Evolutionary conservation across 2,113 vertebrate genomes (phyloP).

Genomic region (Syngnathoides biaculeatus): DNA sequence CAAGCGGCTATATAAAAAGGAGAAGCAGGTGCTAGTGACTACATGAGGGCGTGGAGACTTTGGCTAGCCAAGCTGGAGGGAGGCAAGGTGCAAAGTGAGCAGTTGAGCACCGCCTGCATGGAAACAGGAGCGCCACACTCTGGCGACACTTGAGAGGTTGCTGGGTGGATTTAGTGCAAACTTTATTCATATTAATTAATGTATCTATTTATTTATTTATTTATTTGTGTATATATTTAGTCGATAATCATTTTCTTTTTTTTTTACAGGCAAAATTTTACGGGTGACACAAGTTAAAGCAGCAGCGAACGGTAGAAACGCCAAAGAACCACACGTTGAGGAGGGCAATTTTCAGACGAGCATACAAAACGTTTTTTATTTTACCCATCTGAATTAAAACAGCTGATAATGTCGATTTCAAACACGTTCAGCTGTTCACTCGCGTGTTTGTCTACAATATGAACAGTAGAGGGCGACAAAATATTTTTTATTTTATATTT

Average conservation of each 20-base stretch:
- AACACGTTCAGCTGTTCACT: not conserved
- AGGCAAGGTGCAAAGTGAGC: no score
- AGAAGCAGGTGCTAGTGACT: slow-evolving; percentile 10
- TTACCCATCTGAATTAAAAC: not conserved
- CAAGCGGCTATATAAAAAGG: not conserved
- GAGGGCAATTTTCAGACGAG: not conserved
- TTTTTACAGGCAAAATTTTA: not conserved
- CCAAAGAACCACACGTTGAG: not conserved
- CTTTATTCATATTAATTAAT: no score
- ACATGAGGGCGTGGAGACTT: slow-evolving; percentile 8
- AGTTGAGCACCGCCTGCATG: slow-evolving; percentile 15
- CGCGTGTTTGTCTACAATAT: not conserved
- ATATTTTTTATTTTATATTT: no score
- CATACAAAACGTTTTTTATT: not conserved
- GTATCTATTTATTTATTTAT: not conserved
- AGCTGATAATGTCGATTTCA: not conserved
- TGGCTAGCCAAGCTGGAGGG: slow-evolving; percentile 1
- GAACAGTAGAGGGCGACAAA: slow-evolving; percentile 46
- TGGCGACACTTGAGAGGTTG: not conserved
- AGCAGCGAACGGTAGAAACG: not conserved
- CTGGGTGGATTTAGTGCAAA: not conserved
- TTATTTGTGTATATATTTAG: not conserved
- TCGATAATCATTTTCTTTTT: not conserved
- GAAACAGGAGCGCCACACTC: slow-evolving; percentile 9
- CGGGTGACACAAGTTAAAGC: not conserved